Evolutionary conservation across 1,140 invertebrate genomes (phyloP), one percentile per base, ranked within the genome.

Genomic region (Ridgeia piscesae): DNA sequence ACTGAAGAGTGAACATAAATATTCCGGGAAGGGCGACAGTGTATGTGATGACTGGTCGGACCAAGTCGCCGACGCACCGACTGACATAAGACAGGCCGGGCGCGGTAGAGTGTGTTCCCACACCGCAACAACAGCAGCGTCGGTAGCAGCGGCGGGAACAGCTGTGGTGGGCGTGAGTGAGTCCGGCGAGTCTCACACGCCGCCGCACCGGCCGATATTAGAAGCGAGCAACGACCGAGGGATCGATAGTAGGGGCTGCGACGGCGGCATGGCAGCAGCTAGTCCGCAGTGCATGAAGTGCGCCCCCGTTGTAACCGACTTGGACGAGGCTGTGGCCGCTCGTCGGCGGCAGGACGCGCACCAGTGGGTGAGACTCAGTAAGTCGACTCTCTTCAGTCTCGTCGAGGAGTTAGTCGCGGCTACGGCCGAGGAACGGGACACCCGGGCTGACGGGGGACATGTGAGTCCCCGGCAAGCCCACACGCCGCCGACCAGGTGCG

Each of bases 321-420:
- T 77, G 58, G 58, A 8, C 58, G 58, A 77, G 58, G 58, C 58
- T 17, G 58, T 21, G 58, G 58, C 58, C 58, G 14, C 58, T 77
- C 58, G 58, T 21, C 58, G 58, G 58, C 58, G 58, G 58, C 58
- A 77, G 58, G 58, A 77, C 58, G 58, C 58, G 58, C 89, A 90
- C n/a, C 89, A 90, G 89, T 90, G 89, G 89, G 89, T 90, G 89
- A 90, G 34, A 14, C 34, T 90, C 34, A 90, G 89, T n/a, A 90
- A 90, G 89, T 90, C 89, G 34, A 90, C 89, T 17, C n/a, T 90
- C 17, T 34, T 42, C 89, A 90, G 6, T 90, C 35, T 90, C 34
- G 89, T 90, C 34, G 89, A 90, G 34, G 89, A 35, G 89, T 42
- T 90, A n/a, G 89, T 90, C 4, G 89, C 34, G 35, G 34, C 89